Evolutionary conservation across 2,113 vertebrate species (phyloP).

Genomic region (Otus sunia): DNA sequence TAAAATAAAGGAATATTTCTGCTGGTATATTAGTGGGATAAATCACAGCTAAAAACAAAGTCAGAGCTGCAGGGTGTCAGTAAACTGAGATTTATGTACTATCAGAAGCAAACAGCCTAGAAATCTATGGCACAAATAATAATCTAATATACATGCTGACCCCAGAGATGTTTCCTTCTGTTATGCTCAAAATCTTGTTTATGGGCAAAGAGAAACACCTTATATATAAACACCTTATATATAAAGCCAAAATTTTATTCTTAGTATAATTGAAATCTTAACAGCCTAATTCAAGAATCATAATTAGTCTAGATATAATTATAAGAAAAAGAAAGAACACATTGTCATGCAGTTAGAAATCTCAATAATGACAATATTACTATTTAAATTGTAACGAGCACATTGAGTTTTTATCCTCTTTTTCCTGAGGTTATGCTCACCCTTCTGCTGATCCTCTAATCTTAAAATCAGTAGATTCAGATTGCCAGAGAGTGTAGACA

Average conservation of each 20-base stretch:
- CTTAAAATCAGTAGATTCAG: not conserved
- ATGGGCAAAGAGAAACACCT: not conserved
- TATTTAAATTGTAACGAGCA: not conserved
- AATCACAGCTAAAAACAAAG: slow-evolving; percentile 52
- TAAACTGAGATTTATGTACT: slow-evolving; percentile 39
- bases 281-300: not conserved
- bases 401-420: not conserved
- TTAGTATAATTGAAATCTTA: not conserved
- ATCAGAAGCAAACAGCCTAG: slow-evolving; percentile 35
- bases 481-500: not conserved
- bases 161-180: not conserved
- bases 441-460: not conserved
- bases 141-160: not conserved
- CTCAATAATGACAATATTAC: not conserved
- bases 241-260: not conserved
- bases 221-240: not conserved
- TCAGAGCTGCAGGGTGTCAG: slow-evolving; percentile 11
- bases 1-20: slow-evolving; percentile 40
- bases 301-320: not conserved
- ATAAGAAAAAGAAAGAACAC: not conserved
- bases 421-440: not conserved
- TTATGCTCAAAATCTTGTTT: not conserved
- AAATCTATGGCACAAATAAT: slow-evolving; percentile 29
- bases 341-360: not conserved
- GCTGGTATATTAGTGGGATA: slow-evolving; percentile 13